Percentiles rank a stretch among this genome's conserved stretches.
phyloP scores from a whole-genome alignment of 2,888 invertebrate species.

The Vanessa cardui region DNA sequence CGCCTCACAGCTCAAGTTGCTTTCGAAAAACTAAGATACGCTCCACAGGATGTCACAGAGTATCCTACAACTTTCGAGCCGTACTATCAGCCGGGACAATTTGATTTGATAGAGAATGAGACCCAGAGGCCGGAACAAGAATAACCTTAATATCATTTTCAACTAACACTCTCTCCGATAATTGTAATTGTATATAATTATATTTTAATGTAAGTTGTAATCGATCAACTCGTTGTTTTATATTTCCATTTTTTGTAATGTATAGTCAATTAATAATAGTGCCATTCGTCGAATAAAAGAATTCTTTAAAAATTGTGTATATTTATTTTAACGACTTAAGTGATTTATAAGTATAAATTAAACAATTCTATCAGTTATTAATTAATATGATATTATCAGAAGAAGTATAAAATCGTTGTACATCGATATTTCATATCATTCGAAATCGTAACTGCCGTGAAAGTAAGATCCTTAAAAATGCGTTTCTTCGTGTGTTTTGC shows the following conservation, averaged over 20 bases:
- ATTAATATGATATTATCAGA: conserved; percentile 11
- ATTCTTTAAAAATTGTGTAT: conserved; percentile 3
- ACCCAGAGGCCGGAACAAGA: conserved; percentile 18
- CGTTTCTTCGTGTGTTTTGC: conserved; percentile 28
- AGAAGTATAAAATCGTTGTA: conserved; percentile 15
- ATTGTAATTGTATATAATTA: conserved; percentile 20
- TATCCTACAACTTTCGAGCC: neutral
- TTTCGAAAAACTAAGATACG: conserved; percentile 41
- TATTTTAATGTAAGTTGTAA: conserved; percentile 17
- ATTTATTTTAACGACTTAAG: conserved; percentile 14
- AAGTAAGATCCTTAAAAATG: conserved; percentile 31
- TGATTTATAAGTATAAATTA: conserved; percentile 13
- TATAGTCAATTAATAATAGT: conserved; percentile 25
- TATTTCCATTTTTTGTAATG: conserved; percentile 12
- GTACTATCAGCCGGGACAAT: neutral
- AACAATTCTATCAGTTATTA: conserved; percentile 5
- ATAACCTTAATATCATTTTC: neutral
- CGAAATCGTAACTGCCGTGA: neutral
- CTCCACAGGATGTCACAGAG: conserved; percentile 39
- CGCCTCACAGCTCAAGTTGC: conserved; percentile 58
- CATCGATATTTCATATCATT: neutral
- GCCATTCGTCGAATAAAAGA: conserved; percentile 30
- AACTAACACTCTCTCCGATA: neutral
- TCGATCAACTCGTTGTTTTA: conserved; percentile 10
- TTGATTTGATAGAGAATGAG: conserved; percentile 13